Evolutionary conservation across 2,113 vertebrate species (phyloP).

Genomic region (Delphinapterus leucas): DNA sequence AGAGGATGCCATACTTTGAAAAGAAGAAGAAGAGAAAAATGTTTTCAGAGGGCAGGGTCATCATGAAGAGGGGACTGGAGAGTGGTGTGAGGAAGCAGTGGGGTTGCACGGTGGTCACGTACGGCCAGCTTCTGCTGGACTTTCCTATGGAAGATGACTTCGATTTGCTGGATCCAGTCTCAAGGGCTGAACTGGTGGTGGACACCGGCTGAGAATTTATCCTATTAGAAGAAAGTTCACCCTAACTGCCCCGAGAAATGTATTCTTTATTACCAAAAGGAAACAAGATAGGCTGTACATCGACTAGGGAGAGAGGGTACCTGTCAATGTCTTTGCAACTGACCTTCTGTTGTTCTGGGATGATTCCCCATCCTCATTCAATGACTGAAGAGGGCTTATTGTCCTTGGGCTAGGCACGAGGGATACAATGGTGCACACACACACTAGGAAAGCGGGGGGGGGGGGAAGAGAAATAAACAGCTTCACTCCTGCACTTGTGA

Average conservation of each 20-base stretch:
- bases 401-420: neutral
- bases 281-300: neutral
- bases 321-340: neutral
- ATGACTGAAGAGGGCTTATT: neutral
- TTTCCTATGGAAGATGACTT: neutral
- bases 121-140: neutral
- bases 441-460: too few species aligned
- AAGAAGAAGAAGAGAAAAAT: neutral
- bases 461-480: neutral
- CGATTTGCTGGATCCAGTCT: neutral
- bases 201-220: neutral
- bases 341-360: neutral
- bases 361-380: neutral
- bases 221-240: neutral
- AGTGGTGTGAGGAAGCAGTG: neutral
- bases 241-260: neutral
- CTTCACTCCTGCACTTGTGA: too few species aligned
- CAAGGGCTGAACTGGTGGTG: neutral
- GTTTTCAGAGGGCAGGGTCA: neutral
- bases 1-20: neutral
- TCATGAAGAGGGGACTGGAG: neutral
- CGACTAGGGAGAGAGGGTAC: rapidly evolving
- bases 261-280: neutral
- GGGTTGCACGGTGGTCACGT: neutral
- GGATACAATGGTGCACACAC: neutral